Evolutionary conservation across 1,140 invertebrate genomes (phyloP).

Genomic region (Aricia agestis): DNA sequence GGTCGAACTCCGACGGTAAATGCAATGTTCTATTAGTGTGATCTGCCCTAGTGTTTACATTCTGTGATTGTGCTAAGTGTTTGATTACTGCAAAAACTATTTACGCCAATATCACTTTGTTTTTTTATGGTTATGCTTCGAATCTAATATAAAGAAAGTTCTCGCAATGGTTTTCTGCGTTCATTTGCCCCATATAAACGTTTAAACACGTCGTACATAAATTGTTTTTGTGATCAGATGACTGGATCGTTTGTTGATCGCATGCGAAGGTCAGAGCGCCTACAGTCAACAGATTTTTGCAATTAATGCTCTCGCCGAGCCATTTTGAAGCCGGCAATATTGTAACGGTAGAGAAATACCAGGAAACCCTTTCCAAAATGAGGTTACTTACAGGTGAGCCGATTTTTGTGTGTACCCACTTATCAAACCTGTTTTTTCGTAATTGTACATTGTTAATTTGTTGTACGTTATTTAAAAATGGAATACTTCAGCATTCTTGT

Average conservation of each 20-base stretch:
- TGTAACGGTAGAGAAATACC: conserved; percentile 24
- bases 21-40: conserved; percentile 75
- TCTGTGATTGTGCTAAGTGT: conserved; percentile 62
- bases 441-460: conserved; percentile 19
- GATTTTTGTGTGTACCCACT: conserved; percentile 40
- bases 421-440: conserved; percentile 36
- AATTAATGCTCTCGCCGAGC: conserved; percentile 35
- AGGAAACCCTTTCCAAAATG: conserved; percentile 35
- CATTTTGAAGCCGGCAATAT: conserved; percentile 30
- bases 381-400: conserved; percentile 42
- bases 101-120: conserved; percentile 59
- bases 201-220: conserved; percentile 33
- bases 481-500: background rate
- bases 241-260: conserved; percentile 55
- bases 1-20: conserved; percentile 76
- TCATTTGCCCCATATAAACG: conserved; percentile 19
- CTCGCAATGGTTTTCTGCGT: conserved; percentile 56
- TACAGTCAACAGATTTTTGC: conserved; percentile 47
- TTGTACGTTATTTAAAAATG: background rate
- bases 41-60: conserved; percentile 69
- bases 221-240: conserved; percentile 66
- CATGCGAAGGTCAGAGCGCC: conserved; percentile 49
- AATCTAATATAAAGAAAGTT: conserved; percentile 51
- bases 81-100: conserved; percentile 52
- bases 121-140: conserved; percentile 51